Evolutionary conservation across 2,113 vertebrate species (phyloP).

Genomic region (Caracal caracal): DNA sequence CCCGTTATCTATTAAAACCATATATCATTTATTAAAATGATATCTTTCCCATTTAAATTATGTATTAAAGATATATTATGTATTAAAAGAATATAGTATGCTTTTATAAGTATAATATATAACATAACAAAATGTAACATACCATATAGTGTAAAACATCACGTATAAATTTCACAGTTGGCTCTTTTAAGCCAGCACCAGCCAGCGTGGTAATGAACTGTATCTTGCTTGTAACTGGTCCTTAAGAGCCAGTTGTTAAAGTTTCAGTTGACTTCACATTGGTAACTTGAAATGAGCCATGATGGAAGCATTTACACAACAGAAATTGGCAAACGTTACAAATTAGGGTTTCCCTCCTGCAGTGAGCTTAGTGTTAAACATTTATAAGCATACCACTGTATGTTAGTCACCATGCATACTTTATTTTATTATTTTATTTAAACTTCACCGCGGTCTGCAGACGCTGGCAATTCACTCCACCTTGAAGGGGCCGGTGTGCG

Average conservation of each 20-base stretch:
- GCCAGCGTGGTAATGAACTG: neutral
- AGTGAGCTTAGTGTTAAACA: neutral
- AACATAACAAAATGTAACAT: neutral
- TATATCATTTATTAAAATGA: constrained; percentile 61
- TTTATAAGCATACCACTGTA: neutral
- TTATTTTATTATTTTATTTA: neutral
- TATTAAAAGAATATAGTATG: constrained; percentile 2
- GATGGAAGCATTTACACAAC: neutral
- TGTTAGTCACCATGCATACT: rapidly evolving
- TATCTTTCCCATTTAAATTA: constrained; percentile 40
- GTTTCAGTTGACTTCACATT: neutral
- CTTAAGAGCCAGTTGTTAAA: neutral
- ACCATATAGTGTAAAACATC: neutral
- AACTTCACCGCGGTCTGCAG: neutral
- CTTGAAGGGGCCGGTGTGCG: no score
- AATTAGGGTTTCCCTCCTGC: neutral
- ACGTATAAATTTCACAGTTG: neutral
- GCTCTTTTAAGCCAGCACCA: neutral
- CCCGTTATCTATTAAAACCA: constrained; percentile 59
- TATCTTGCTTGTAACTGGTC: neutral
- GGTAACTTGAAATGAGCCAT: neutral
- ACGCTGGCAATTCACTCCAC: neutral
- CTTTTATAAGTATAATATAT: neutral
- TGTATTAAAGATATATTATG: neutral
- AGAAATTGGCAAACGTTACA: neutral